Evolutionary conservation across 2,113 vertebrate genomes (phyloP).

Genomic region (Dipodomys stephensi): DNA sequence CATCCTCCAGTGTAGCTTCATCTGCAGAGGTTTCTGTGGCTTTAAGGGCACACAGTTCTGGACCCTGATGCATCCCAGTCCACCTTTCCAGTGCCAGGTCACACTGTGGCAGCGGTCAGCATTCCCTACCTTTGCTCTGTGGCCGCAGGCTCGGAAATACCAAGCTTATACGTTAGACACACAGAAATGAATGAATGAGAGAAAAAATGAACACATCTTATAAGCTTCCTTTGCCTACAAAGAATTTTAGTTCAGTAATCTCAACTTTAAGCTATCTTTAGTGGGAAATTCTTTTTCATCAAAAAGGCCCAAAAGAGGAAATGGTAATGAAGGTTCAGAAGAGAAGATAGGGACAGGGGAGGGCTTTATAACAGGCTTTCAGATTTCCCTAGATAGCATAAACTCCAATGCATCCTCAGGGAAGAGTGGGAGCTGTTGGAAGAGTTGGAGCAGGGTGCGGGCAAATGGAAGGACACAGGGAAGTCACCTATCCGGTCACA

Average conservation of each 20-base stretch:
- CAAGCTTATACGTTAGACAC: background rate
- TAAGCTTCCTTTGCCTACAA: too few relatives aligned
- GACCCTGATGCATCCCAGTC: fast-evolving
- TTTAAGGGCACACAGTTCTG: background rate
- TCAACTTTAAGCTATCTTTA: background rate
- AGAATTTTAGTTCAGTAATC: too few relatives aligned
- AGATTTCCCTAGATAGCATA: background rate
- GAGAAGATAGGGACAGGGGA: background rate
- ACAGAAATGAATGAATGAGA: background rate
- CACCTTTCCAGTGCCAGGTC: background rate
- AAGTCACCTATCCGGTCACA: background rate
- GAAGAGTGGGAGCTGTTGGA: too few relatives aligned
- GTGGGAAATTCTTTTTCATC: background rate
- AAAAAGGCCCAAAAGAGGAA: background rate
- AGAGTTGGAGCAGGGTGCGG: too few relatives aligned
- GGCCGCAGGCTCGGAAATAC: background rate
- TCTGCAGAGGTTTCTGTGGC: background rate
- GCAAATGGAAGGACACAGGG: too few relatives aligned
- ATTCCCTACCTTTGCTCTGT: background rate
- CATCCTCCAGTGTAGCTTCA: fast-evolving
- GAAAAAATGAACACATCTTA: too few relatives aligned
- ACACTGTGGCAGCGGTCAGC: fast-evolving
- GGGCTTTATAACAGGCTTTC: background rate
- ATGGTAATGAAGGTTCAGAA: background rate
- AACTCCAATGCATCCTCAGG: background rate